A percentile compares a stretch with the other conserved stretches of the same genome.
Conservation (phyloP, 2,797 vertebrate genomes). For the Clarias laeviceps region DNA sequence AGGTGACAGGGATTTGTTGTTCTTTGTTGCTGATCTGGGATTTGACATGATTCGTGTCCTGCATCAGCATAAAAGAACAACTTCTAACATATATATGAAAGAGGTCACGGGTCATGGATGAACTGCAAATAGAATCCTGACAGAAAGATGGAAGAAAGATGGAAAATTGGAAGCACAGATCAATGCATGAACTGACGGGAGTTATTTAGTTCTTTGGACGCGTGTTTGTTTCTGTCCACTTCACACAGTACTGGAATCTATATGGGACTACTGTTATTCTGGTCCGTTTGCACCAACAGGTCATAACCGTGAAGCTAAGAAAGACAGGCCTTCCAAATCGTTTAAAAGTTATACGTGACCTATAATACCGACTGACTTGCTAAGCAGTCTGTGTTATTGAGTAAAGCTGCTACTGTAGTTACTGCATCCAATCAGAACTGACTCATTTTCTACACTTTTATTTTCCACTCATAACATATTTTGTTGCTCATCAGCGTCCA, state of each 20-base stretch:
- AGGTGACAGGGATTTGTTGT: conserved; percentile 44
- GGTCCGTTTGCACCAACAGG: conserved; percentile 52
- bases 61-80: conserved; percentile 32
- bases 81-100: conserved; percentile 20
- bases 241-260: conserved; percentile 53
- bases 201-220: conserved; percentile 21
- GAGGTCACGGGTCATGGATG: conserved; percentile 3
- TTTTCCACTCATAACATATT: neutral
- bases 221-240: conserved; percentile 33
- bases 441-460: neutral
- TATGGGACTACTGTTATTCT: conserved; percentile 68
- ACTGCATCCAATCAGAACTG: neutral
- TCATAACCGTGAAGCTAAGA: neutral
- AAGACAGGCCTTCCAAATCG: neutral
- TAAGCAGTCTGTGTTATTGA: neutral
- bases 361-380: neutral
- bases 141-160: neutral
- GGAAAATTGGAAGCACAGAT: neutral
- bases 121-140: conserved; percentile 12
- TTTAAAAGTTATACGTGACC: neutral
- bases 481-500: conserved; percentile 24
- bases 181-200: conserved; percentile 8
- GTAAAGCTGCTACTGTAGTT: neutral
- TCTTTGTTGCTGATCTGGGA: conserved; percentile 32
- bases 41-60: neutral